phyloP scores from a whole-genome alignment of 2,797 vertebrate genomes.

The Alcedo quadribrachys region DNA sequence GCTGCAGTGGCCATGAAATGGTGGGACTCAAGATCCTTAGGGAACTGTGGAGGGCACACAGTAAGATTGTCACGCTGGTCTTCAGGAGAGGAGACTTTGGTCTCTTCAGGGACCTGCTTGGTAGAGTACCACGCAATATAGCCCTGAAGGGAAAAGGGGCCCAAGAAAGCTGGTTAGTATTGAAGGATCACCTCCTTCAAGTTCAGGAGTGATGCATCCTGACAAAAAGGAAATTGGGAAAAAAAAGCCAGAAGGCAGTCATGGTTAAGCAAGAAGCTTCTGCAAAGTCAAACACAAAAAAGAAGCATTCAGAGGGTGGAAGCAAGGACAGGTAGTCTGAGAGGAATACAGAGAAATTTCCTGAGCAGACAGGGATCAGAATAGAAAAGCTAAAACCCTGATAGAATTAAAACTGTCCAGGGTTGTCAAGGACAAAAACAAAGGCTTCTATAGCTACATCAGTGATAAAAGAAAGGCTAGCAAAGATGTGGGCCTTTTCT shows the following conservation, averaged over 20 bases:
- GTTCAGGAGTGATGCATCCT: neutral
- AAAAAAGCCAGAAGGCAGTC: neutral
- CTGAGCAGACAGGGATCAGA: neutral
- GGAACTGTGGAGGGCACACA: neutral
- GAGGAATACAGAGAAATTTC: neutral
- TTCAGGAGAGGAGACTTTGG: neutral
- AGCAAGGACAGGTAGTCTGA: neutral
- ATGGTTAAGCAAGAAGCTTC: neutral
- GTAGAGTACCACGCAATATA: neutral
- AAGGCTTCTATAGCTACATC: neutral
- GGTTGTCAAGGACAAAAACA: too few species aligned
- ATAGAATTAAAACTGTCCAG: neutral
- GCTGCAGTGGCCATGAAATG: neutral
- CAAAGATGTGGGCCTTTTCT: neutral
- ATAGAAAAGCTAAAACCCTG: neutral
- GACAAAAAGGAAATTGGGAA: neutral
- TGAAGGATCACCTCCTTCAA: neutral
- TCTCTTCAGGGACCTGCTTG: neutral
- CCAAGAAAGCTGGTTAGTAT: too few species aligned
- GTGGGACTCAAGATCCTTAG: neutral
- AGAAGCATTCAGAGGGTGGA: neutral
- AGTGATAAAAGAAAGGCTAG: neutral
- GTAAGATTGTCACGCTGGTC: too few species aligned
- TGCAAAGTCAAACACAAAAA: neutral
- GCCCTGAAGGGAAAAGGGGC: neutral